Conservation (phyloP, 2,888 invertebrate species). For the Caradrina clavipalpis region DNA sequence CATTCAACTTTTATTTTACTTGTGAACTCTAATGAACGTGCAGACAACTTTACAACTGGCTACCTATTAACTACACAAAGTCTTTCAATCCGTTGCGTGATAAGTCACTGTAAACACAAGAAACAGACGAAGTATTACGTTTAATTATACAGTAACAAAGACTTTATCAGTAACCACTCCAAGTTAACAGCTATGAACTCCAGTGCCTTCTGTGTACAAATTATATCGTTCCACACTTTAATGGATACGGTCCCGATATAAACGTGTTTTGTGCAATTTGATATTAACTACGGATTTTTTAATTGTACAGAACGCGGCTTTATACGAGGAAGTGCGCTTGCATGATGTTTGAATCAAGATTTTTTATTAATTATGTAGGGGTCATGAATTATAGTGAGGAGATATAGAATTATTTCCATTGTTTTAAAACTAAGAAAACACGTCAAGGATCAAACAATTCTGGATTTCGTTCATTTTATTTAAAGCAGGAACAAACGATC, state of each 20-base stretch:
- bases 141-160: slow-evolving; percentile 83
- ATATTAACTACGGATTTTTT: slow-evolving; percentile 63
- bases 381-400: slow-evolving; percentile 11
- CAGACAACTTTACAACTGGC: slow-evolving; percentile 57
- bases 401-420: background rate
- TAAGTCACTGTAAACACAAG: slow-evolving; percentile 80
- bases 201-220: slow-evolving; percentile 67
- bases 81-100: slow-evolving; percentile 78
- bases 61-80: slow-evolving; percentile 54
- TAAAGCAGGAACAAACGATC: background rate
- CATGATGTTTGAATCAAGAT: slow-evolving; percentile 52
- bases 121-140: slow-evolving; percentile 81
- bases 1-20: slow-evolving; percentile 41
- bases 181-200: slow-evolving; percentile 68
- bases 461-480: background rate
- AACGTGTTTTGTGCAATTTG: slow-evolving; percentile 64
- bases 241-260: slow-evolving; percentile 63
- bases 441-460: background rate
- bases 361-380: background rate
- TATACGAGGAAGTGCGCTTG: slow-evolving; percentile 50
- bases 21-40: slow-evolving; percentile 44
- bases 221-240: slow-evolving; percentile 73
- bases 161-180: slow-evolving; percentile 74
- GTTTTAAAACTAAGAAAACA: slow-evolving; percentile 8
- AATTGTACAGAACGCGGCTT: slow-evolving; percentile 45